phyloP scores from a whole-genome alignment of 2,888 invertebrate genomes.

The Melanargia galathea region DNA sequence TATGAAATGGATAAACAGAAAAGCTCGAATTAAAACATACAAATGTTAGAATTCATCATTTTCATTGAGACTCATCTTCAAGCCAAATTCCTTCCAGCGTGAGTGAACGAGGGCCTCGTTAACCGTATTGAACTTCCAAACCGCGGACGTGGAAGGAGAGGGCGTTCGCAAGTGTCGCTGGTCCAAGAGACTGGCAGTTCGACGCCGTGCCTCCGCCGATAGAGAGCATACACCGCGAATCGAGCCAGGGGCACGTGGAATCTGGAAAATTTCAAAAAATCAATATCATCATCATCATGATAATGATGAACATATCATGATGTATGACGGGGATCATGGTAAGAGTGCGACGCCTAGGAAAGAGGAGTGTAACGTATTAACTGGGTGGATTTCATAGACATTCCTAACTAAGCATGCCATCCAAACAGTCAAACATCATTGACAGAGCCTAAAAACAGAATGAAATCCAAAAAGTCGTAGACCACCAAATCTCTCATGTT shows the following conservation, averaged over 20 bases:
- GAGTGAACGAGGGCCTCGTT: slow-evolving; percentile 68
- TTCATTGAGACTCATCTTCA: slow-evolving; percentile 42
- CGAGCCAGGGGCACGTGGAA: slow-evolving; percentile 48
- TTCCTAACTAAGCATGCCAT: no score
- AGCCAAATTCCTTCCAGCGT: slow-evolving; percentile 65
- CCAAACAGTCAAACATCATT: no score
- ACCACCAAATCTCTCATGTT: no score
- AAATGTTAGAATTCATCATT: slow-evolving; percentile 32
- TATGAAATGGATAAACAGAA: slow-evolving; percentile 15
- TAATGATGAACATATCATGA: no score
- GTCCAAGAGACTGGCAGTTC: slow-evolving; percentile 61
- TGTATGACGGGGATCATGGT: no score
- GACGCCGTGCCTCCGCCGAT: slow-evolving; percentile 62
- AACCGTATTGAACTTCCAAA: slow-evolving; percentile 74
- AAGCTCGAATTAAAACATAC: slow-evolving; percentile 9
- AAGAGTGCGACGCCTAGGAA: no score
- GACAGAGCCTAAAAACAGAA: no score
- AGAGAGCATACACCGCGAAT: slow-evolving; percentile 57
- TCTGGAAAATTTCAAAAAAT: slow-evolving; percentile 46
- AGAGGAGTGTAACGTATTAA: no score
- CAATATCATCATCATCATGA: neutral
- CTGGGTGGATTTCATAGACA: no score
- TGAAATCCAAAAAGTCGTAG: no score
- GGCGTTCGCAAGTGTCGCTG: slow-evolving; percentile 57
- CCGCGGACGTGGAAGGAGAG: slow-evolving; percentile 49